Conservation (phyloP, 2,888 invertebrate genomes). For the Sarcophaga carnaria region DNA sequence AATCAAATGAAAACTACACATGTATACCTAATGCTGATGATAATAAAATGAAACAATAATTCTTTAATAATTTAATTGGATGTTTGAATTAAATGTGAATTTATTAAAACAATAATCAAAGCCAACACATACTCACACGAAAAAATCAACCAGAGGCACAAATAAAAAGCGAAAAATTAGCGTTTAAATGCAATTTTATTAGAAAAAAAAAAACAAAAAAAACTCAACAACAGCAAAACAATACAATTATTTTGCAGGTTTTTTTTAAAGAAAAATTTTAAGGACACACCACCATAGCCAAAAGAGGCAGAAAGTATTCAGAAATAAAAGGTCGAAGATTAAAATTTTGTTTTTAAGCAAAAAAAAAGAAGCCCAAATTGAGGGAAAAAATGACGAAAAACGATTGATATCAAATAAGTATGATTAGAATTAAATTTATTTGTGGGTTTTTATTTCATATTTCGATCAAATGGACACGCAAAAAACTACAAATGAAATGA, state of each 20-base stretch:
- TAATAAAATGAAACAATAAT: slow-evolving; percentile 44
- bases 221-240: slow-evolving; percentile 71
- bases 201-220: slow-evolving; percentile 61
- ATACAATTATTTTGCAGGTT: slow-evolving; percentile 74
- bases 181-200: slow-evolving; percentile 80
- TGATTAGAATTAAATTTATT: slow-evolving; percentile 70
- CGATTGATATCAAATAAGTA: slow-evolving; percentile 71
- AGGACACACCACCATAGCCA: neutral
- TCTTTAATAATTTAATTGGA: slow-evolving; percentile 67
- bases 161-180: slow-evolving; percentile 79
- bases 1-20: slow-evolving; percentile 50
- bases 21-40: neutral
- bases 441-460: slow-evolving; percentile 12
- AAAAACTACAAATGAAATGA: slow-evolving; percentile 38
- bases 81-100: slow-evolving; percentile 68
- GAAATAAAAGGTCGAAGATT: slow-evolving; percentile 54
- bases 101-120: slow-evolving; percentile 64
- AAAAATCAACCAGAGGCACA: slow-evolving; percentile 50
- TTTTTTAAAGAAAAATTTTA: neutral
- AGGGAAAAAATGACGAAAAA: slow-evolving; percentile 52
- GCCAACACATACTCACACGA: slow-evolving; percentile 18
- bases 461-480: slow-evolving; percentile 55
- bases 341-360: slow-evolving; percentile 41
- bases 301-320: slow-evolving; percentile 33
- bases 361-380: neutral